Percentiles rank a stretch among this genome's conserved stretches.
These are phyloP conservation scores for Percopsis omiscomaycus DNA, from an alignment of 2,797 vertebrate species.

Conservation along the genomic window DNA sequence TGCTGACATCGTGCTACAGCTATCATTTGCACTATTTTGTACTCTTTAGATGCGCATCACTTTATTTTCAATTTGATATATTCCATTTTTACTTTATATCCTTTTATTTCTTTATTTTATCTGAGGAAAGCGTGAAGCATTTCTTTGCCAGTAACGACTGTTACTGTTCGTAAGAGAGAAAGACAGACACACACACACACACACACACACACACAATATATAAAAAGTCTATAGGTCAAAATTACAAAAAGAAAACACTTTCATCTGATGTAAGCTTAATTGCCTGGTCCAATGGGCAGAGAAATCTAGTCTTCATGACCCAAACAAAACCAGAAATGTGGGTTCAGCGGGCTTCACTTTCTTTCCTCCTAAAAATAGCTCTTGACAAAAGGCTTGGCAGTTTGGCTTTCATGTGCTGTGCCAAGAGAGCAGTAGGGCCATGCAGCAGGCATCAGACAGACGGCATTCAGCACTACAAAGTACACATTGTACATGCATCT, in stretches of 20 bases:
- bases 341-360: conserved; percentile 47
- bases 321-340: conserved; percentile 19
- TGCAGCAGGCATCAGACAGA: conserved; percentile 44
- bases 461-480: not conserved
- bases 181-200: no score
- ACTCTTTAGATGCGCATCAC: no score
- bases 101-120: no score
- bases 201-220: no score
- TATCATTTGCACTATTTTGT: no score
- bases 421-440: conserved; percentile 47
- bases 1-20: not conserved
- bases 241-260: conserved; percentile 7
- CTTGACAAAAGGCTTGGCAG: conserved; percentile 58
- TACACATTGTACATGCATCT: not conserved
- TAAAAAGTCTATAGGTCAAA: not conserved
- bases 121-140: no score
- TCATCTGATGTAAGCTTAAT: conserved; percentile 6
- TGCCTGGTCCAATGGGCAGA: conserved; percentile 1
- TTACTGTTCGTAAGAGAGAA: no score
- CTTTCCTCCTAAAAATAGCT: conserved; percentile 65
- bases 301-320: conserved; percentile 19
- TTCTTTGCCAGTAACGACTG: no score
- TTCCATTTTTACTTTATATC: no score
- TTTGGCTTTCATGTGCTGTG: conserved; percentile 53
- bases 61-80: no score